Percentiles rank a stretch among this genome's conserved stretches.
These are phyloP conservation scores for Diabrotica balteata DNA, from an alignment of 2,888 invertebrate species.

Conservation along the genomic window DNA sequence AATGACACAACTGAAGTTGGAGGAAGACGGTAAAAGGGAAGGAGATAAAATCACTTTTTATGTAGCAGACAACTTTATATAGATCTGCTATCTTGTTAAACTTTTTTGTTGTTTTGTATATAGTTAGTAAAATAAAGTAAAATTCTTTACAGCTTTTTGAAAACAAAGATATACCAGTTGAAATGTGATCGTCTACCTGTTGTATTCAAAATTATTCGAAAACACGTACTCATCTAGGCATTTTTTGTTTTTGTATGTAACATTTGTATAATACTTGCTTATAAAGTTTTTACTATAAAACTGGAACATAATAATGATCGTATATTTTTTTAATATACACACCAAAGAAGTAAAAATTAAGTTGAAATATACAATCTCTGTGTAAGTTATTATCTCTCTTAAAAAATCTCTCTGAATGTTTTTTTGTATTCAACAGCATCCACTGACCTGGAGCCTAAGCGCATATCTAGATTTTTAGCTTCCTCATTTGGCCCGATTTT, in stretches of 20 bases:
- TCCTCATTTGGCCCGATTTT: constrained; percentile 32
- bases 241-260: constrained; percentile 55
- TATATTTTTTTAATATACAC: constrained; percentile 60
- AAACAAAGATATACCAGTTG: neutral
- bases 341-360: constrained; percentile 56
- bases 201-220: neutral
- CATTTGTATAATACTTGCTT: constrained; percentile 56
- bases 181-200: neutral
- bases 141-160: neutral
- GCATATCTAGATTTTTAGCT: constrained; percentile 37
- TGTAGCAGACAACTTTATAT: neutral
- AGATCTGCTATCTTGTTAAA: neutral
- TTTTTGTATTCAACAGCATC: constrained; percentile 24
- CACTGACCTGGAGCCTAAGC: constrained; percentile 28
- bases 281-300: constrained; percentile 59
- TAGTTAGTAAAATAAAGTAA: neutral
- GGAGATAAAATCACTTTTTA: too few species aligned
- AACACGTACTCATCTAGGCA: constrained; percentile 36
- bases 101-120: neutral
- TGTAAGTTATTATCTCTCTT: constrained; percentile 49
- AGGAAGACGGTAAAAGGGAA: too few species aligned
- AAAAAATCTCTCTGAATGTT: constrained; percentile 41
- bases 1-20: too few species aligned
- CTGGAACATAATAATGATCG: constrained; percentile 54
- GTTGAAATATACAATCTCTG: constrained; percentile 45